Percentiles rank a stretch among this genome's conserved stretches.
Conservation (phyloP, 2,797 vertebrate genomes). For the Schizothorax lantsangensis region DNA sequence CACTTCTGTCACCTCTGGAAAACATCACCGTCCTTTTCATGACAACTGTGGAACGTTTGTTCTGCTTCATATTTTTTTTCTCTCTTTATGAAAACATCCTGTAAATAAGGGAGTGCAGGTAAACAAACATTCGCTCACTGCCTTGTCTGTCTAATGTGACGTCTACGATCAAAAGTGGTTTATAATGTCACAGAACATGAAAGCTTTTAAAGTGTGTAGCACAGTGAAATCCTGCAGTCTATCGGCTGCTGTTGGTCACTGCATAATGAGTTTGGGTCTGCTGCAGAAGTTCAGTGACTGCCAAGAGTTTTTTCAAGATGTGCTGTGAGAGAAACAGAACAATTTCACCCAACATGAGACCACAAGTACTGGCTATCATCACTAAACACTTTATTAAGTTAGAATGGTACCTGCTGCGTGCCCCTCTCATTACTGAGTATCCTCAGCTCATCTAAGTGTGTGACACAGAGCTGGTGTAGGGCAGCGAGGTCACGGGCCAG, state of each 20-base stretch:
- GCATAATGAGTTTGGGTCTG: slow-evolving; percentile 97
- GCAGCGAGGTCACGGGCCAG: slow-evolving; percentile 93
- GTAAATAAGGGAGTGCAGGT: background rate
- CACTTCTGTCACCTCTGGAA: background rate
- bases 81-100: slow-evolving; percentile 11
- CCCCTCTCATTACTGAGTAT: slow-evolving; percentile 95
- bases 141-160: background rate
- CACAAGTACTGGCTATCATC: slow-evolving; percentile 43
- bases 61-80: background rate
- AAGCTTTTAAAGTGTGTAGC: slow-evolving; percentile 44
- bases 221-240: slow-evolving; percentile 68
- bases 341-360: background rate
- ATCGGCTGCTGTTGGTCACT: slow-evolving; percentile 94
- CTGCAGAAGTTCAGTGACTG: slow-evolving; percentile 98
- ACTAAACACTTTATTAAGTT: background rate
- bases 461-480: slow-evolving; percentile 91
- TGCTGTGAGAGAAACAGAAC: slow-evolving; percentile 79
- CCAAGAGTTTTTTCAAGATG: slow-evolving; percentile 97
- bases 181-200: slow-evolving; percentile 79
- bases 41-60: background rate
- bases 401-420: slow-evolving; percentile 89
- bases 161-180: slow-evolving; percentile 42
- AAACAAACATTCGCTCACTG: background rate
- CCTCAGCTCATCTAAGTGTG: slow-evolving; percentile 93
- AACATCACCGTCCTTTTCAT: background rate